Evolutionary conservation across 2,113 vertebrate genomes (phyloP).

Genomic region (Ascaphus truei): DNA sequence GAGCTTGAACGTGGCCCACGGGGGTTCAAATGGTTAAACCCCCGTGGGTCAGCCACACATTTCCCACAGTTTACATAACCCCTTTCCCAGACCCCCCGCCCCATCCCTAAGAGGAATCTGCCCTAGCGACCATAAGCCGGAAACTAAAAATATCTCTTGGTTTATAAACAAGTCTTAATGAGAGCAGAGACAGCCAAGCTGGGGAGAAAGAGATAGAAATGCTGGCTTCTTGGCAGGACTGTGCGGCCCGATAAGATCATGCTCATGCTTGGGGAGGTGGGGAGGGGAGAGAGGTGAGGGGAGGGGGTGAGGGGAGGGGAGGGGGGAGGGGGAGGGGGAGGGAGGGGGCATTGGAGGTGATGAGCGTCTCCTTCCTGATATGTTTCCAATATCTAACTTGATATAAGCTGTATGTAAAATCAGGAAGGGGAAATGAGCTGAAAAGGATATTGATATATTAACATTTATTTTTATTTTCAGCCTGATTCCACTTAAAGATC

Average conservation of each 20-base stretch:
- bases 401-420: background rate
- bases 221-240: slow-evolving; percentile 42
- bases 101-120: slow-evolving; percentile 60
- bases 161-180: slow-evolving; percentile 73
- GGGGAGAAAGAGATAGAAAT: slow-evolving; percentile 29
- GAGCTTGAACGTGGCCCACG: background rate
- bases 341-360: too few species aligned
- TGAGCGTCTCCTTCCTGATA: background rate
- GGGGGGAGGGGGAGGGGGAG: background rate
- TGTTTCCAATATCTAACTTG: background rate
- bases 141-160: slow-evolving; percentile 72
- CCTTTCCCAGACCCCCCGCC: slow-evolving; percentile 37
- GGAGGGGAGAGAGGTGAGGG: slow-evolving; percentile 5
- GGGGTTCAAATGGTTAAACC: slow-evolving; percentile 32
- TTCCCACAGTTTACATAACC: slow-evolving; percentile 63
- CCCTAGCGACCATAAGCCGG: slow-evolving; percentile 66
- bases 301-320: background rate
- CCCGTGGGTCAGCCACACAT: slow-evolving; percentile 28
- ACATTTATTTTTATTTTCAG: too few species aligned
- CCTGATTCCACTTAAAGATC: too few species aligned
- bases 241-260: slow-evolving; percentile 23
- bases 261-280: background rate
- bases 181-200: slow-evolving; percentile 51
- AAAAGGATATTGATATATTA: too few species aligned
- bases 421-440: too few species aligned